Conservation (phyloP, 2,113 vertebrate species). For the Ceyx margarethae region DNA sequence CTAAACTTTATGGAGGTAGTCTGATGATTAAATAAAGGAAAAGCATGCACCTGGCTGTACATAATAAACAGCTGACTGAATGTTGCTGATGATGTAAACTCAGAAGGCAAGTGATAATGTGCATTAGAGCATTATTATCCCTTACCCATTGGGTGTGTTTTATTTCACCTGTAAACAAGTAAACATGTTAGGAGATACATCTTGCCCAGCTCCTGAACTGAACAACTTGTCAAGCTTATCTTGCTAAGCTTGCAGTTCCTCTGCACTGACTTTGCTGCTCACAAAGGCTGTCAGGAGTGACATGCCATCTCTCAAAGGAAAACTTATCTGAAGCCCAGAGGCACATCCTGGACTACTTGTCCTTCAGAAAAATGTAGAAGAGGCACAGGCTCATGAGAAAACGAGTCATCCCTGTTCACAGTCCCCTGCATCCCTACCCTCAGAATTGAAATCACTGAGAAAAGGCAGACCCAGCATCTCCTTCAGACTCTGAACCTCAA, state of each 20-base stretch:
- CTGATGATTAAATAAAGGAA: background rate
- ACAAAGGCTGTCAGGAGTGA: background rate
- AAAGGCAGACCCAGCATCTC: background rate
- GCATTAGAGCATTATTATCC: background rate
- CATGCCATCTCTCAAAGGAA: background rate
- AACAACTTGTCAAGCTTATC: background rate
- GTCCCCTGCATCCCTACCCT: background rate
- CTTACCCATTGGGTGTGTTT: background rate
- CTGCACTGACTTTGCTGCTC: background rate
- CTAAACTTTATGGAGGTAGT: background rate
- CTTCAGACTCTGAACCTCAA: background rate
- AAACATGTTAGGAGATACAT: background rate
- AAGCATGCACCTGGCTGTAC: background rate
- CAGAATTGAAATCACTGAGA: background rate
- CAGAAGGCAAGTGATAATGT: background rate
- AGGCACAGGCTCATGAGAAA: background rate
- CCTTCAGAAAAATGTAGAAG: background rate
- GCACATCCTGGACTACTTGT: background rate
- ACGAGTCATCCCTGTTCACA: background rate
- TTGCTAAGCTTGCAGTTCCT: background rate
- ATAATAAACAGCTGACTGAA: background rate
- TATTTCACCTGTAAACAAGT: constrained; percentile 3
- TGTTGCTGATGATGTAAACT: background rate
- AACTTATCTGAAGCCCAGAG: background rate
- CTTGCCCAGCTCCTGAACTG: background rate